Percentiles rank a stretch among this genome's conserved stretches.
Evolutionary conservation across 1,140 invertebrate genomes (phyloP).

Genomic region (Schlechtendalia chinensis): DNA sequence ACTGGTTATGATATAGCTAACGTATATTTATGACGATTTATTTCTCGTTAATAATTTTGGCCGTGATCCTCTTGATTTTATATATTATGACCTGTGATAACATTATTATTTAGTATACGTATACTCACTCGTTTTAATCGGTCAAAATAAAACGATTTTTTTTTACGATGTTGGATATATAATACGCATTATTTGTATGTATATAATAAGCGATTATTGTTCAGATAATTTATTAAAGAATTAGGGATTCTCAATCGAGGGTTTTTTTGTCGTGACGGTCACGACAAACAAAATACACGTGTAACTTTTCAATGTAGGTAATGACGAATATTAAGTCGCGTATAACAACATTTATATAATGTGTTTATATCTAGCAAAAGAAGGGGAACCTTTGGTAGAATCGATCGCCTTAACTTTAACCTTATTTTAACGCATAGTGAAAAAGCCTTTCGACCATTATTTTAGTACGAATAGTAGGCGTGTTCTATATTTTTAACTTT

Average conservation of each 20-base stretch:
- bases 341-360: too few species aligned
- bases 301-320: too few species aligned
- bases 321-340: neutral
- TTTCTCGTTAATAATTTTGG: neutral
- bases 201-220: neutral
- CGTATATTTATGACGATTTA: too few species aligned
- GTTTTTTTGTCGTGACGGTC: neutral
- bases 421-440: neutral
- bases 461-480: neutral
- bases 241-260: neutral
- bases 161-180: neutral
- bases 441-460: constrained; percentile 2
- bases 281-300: neutral
- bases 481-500: neutral
- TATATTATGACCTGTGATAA: neutral
- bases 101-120: neutral
- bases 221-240: too few species aligned
- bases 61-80: neutral
- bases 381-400: neutral
- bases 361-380: neutral
- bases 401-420: constrained; percentile 26
- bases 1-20: too few species aligned
- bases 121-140: neutral
- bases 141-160: neutral
- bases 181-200: neutral